A percentile compares a stretch with the other conserved stretches of the same genome.
Evolutionary conservation across 2,113 vertebrate genomes (phyloP).

Genomic region (Prunella himalayana): DNA sequence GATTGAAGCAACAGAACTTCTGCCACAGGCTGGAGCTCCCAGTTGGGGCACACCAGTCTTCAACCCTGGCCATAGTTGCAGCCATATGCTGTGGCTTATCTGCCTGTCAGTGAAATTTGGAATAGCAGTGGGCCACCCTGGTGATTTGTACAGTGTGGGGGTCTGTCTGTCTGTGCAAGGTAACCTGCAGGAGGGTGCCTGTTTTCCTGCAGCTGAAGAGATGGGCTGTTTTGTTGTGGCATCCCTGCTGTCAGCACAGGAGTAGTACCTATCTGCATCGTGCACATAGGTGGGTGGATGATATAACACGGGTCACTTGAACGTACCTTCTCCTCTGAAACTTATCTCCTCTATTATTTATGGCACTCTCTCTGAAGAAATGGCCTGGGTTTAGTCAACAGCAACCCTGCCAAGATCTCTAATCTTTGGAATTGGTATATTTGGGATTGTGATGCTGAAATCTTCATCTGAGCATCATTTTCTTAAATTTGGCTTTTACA

Average conservation of each 20-base stretch:
- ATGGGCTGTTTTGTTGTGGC: not conserved
- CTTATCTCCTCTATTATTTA: not conserved
- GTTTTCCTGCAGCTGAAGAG: not conserved
- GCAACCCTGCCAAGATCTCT: not conserved
- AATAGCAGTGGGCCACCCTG: not conserved
- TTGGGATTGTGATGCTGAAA: constrained; percentile 5
- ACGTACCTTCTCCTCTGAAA: not conserved
- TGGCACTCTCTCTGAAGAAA: not conserved
- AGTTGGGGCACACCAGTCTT: accelerated
- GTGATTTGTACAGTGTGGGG: not conserved
- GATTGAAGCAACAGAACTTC: not conserved
- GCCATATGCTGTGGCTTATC: accelerated
- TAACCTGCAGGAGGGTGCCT: not conserved
- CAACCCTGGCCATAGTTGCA: not conserved
- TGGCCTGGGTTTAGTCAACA: not conserved
- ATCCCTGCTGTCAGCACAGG: not conserved
- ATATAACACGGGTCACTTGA: not conserved
- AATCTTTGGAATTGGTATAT: not conserved
- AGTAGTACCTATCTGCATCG: not conserved
- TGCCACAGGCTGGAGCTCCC: not conserved
- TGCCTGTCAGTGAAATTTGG: accelerated
- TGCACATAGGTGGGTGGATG: not conserved
- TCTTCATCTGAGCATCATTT: constrained; percentile 36
- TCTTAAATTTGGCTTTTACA: constrained; percentile 44
- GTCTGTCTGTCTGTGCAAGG: not conserved